Evolutionary conservation across 2,113 vertebrate genomes (phyloP), one percentile per base, ranked within the genome.

Genomic region (Monopterus albus): DNA sequence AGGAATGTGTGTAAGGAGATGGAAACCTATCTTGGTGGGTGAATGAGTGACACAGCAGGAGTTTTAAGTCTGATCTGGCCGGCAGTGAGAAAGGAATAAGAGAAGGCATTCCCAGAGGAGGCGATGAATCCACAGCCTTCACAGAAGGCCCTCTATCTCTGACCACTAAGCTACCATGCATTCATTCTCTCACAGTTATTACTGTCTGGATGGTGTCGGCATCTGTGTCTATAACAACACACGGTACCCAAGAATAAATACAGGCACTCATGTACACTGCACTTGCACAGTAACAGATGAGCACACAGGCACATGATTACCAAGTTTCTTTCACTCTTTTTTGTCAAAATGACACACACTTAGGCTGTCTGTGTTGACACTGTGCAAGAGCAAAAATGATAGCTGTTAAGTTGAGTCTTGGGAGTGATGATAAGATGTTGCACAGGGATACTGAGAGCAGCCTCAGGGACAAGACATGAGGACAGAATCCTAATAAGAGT

Each of bases 321-420:
- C 42, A 38, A 57, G 26, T 49, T 15, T 43, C 28, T 62, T 6
- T 57, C 15, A 39, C 35, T 70, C 43, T 59, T 31, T 53, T 63
- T 36, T 62, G 50, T 58, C 28, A 31, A 45, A 75, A 60, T 59
- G 20, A 53, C 1, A 61, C 1, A 9, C 25, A 62, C 36, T 72
- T 26, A 62, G 17, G 6, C 14, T 45, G 40, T 28, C 35, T 75
- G 35, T 55, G 17, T 33, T 29, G 29, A 67, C n/a, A 49, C 14
- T 46, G 26, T 26, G 10, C 45, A 15, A 40, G 51, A 63, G 38
- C 60, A 57, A 38, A 72, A 63, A 46, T 59, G 13, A 40, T 25
- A 5, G 28, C 61, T 58, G 77, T 79, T 84, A 51, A 75, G 50
- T 56, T 61, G 53, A 75, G 72, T 45, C 42, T 51, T 49, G 46